These are phyloP conservation scores for Acipenser oxyrinchus DNA, from an alignment of 2,797 vertebrate species.

Conservation along the genomic window DNA sequence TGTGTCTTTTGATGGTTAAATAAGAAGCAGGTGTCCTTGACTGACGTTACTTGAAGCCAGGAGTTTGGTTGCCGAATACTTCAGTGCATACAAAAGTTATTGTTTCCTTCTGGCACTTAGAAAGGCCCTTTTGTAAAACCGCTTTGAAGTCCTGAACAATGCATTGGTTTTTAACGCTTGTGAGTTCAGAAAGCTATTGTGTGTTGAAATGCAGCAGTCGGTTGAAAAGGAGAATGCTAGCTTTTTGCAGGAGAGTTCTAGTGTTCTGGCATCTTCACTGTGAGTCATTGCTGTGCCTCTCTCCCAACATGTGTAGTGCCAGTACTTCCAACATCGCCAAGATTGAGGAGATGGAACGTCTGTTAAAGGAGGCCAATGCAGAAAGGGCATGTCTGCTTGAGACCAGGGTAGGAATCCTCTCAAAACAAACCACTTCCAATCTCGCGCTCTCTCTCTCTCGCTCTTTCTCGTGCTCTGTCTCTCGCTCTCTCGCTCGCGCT, in stretches of 20 bases:
- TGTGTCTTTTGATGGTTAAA: background rate
- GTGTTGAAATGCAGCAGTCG: background rate
- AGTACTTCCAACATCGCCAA: slow-evolving; percentile 85
- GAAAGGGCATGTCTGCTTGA: slow-evolving; percentile 83
- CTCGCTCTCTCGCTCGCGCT: no score
- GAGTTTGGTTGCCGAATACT: background rate
- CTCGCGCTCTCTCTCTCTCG: background rate
- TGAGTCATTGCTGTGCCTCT: background rate
- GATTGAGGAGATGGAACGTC: slow-evolving; percentile 92
- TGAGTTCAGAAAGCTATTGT: background rate
- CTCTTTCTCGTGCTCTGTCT: no score
- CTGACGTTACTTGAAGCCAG: background rate
- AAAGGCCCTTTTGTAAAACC: no score
- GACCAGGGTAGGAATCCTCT: slow-evolving; percentile 63
- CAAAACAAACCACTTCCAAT: slow-evolving; percentile 18
- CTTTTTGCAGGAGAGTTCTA: background rate
- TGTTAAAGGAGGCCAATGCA: slow-evolving; percentile 82
- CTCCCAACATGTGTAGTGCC: slow-evolving; percentile 54
- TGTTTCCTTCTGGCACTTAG: background rate
- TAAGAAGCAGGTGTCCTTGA: background rate
- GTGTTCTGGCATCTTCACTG: background rate
- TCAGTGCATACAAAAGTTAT: background rate
- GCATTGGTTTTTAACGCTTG: slow-evolving; percentile 2
- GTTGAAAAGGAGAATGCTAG: background rate
- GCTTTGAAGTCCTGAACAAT: no score